These are phyloP conservation scores for Caenorhabditis doughertyi DNA, from an alignment of 2,888 invertebrate genomes.

Conservation along the genomic window DNA sequence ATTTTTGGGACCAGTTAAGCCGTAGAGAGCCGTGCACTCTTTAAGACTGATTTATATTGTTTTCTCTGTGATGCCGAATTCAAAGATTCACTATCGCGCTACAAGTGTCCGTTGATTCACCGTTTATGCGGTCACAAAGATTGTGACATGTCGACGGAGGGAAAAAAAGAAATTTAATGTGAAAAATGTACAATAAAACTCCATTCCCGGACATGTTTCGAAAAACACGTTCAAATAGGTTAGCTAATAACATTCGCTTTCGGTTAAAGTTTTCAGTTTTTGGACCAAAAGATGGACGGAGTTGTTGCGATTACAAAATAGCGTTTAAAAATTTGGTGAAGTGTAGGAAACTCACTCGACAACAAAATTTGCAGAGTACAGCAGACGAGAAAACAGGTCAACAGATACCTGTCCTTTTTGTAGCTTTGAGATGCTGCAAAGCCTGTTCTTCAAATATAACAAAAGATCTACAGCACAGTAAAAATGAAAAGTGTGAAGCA, in stretches of 20 bases:
- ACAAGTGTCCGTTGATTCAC: neutral
- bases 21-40: too few species aligned
- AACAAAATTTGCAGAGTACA: neutral
- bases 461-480: too few species aligned
- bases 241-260: neutral
- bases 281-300: neutral
- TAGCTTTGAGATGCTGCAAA: too few species aligned
- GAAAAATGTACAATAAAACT: neutral
- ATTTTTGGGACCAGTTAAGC: too few species aligned
- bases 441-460: too few species aligned
- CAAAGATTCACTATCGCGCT: neutral
- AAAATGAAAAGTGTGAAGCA: too few species aligned
- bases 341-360: slow-evolving; percentile 3
- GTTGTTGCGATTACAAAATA: slow-evolving; percentile 3
- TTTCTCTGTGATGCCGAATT: neutral
- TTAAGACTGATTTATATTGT: slow-evolving; percentile 4
- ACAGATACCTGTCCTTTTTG: too few species aligned
- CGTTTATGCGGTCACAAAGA: neutral
- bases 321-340: neutral
- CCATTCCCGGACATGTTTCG: neutral
- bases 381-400: too few species aligned
- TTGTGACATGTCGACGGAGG: neutral
- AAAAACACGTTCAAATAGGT: slow-evolving; percentile 9
- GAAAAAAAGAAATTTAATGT: too few species aligned
- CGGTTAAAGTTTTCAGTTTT: neutral